A percentile compares a stretch with the other conserved stretches of the same genome.
Evolutionary conservation across 2,888 invertebrate genomes (phyloP).

Genomic region (Drosophila rubida): DNA sequence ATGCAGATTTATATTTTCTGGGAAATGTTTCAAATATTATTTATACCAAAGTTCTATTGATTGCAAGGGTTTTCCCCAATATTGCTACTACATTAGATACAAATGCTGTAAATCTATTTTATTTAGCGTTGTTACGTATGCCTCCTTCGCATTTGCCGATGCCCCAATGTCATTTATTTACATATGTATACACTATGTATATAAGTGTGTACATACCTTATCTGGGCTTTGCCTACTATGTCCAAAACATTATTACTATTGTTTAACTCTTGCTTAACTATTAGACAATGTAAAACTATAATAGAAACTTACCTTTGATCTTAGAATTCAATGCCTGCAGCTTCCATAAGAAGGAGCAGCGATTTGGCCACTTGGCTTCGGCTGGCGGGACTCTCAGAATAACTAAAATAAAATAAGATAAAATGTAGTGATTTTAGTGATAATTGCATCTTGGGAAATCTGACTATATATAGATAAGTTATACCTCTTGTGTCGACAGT

Average conservation of each 20-base stretch:
- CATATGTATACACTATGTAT: conserved; percentile 7
- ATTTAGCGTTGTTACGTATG: conserved; percentile 39
- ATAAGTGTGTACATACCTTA: conserved; percentile 46
- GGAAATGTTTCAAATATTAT: conserved; percentile 10
- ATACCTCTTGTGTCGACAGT: conserved; percentile 25
- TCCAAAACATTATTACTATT: conserved; percentile 27
- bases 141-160: conserved; percentile 24
- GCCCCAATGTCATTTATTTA: conserved; percentile 46
- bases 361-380: not conserved
- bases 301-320: conserved; percentile 23
- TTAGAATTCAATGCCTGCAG: not conserved
- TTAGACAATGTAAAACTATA: conserved; percentile 5
- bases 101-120: not conserved
- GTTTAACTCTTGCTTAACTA: conserved; percentile 14
- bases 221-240: conserved; percentile 46
- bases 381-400: conserved; percentile 3
- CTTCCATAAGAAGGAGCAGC: not conserved
- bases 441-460: conserved; percentile 4
- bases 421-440: not conserved
- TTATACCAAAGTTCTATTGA: not conserved
- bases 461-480: not conserved
- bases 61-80: not conserved
- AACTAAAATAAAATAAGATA: conserved; percentile 13
- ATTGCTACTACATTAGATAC: not conserved
- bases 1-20: conserved; percentile 40